Base-by-base conservation (phyloP, 2,888 invertebrate species). In the Encarsia formosa region DNA sequence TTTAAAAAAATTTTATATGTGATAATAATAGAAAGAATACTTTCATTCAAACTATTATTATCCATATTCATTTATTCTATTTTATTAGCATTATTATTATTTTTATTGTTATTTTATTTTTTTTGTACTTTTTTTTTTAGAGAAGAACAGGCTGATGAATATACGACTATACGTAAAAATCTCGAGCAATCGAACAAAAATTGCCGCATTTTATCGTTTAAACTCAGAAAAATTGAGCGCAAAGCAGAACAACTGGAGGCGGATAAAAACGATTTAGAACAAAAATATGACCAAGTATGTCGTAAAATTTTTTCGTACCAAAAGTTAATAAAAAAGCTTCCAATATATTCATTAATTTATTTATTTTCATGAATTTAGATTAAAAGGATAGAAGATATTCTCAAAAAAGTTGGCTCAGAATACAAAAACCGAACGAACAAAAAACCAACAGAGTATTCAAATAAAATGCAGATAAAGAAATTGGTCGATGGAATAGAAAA, bases 71-170 rank as follows among this genome's bases (percentile, higher is more conserved):
- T n/a, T n/a, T n/a, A n/a, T n/a, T n/a, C n/a, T n/a, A n/a, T n/a
- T n/a, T n/a, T n/a, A n/a, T n/a, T n/a, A n/a, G n/a, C n/a, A n/a
- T n/a, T n/a, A n/a, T n/a, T n/a, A n/a, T n/a, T n/a, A n/a, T n/a
- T n/a, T n/a, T n/a, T n/a, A n/a, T n/a, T n/a, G n/a, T n/a, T n/a
- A n/a, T n/a, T n/a, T n/a, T n/a, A n/a, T n/a, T n/a, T n/a, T n/a
- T n/a, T n/a, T n/a, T n/a, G n/a, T n/a, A n/a, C n/a, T n/a, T n/a
- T n/a, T n/a, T n/a, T 57, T 71, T 78, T 57, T 68, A 85, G 94
- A 64, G 98, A 98, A 73, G 97, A 97, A 66, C 97, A 98, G 77
- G 93, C 92, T 6, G 93, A 96, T 66, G 98, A 97, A 71, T 97
- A 97, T 70, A 86, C 91, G 3, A 91, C 91, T 47, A 74, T 99